Conservation (phyloP, 2,888 invertebrate genomes). For the Notodromas monacha region DNA sequence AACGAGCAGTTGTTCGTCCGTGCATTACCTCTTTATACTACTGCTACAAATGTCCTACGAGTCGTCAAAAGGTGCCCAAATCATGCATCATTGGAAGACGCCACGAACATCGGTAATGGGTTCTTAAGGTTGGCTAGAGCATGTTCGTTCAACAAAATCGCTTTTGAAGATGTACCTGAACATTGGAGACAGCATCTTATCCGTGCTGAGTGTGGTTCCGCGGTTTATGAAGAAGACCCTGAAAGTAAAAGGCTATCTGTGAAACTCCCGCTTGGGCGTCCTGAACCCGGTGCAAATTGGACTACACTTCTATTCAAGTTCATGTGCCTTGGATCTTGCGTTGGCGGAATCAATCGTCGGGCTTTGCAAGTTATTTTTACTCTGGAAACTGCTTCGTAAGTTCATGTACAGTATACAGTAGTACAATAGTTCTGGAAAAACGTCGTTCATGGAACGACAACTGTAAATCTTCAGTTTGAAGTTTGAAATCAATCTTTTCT, state of each 20-base stretch:
- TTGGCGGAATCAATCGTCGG: not conserved
- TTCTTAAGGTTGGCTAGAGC: too few relatives aligned
- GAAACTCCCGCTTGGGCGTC: not conserved
- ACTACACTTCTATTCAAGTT: not conserved
- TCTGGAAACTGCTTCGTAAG: too few relatives aligned
- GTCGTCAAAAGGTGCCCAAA: not conserved
- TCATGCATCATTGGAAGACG: not conserved
- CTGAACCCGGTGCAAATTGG: not conserved
- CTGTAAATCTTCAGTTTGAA: too few relatives aligned
- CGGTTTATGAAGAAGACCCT: not conserved
- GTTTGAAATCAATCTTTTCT: too few relatives aligned
- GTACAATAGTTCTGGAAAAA: too few relatives aligned
- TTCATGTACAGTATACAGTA: too few relatives aligned
- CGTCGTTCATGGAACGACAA: too few relatives aligned
- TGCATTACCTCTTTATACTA: too few relatives aligned
- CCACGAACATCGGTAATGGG: not conserved
- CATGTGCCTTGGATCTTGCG: constrained; percentile 1
- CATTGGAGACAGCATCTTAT: too few relatives aligned
- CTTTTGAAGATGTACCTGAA: too few relatives aligned
- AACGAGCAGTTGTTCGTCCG: not conserved
- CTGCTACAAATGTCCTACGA: too few relatives aligned
- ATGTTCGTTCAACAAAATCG: too few relatives aligned
- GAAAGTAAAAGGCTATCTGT: not conserved
- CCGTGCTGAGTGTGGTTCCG: not conserved
- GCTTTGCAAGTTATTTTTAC: not conserved